Evolutionary conservation across 2,113 vertebrate genomes (phyloP).

Genomic region (Ginglymostoma cirratum): DNA sequence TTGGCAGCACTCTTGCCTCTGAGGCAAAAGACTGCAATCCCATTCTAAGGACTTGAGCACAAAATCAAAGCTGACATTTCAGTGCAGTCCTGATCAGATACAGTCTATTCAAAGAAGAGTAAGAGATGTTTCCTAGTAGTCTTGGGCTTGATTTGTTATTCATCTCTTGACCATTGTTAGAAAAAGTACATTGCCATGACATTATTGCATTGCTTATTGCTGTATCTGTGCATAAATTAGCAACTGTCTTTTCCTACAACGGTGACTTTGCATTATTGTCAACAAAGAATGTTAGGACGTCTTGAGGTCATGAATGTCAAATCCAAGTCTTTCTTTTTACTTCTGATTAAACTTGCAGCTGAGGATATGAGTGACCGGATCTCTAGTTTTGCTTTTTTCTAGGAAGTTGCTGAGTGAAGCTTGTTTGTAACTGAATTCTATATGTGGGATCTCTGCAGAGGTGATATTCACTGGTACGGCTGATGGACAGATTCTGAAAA

Average conservation of each 20-base stretch:
- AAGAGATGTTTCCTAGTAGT: not conserved
- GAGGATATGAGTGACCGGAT: not conserved
- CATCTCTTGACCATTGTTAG: not conserved
- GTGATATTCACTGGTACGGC: constrained; percentile 82
- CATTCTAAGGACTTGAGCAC: not conserved
- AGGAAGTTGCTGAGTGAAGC: not conserved
- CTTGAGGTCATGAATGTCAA: not conserved
- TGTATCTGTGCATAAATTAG: not conserved
- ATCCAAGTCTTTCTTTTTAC: not conserved
- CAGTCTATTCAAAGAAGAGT: not conserved
- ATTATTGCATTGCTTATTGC: not conserved
- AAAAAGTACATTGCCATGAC: not conserved
- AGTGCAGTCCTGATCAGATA: not conserved
- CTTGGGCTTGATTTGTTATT: not conserved
- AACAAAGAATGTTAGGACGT: not conserved
- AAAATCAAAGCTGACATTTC: not conserved
- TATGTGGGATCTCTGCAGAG: constrained; percentile 59
- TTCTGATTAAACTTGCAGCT: not conserved
- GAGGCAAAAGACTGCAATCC: not conserved
- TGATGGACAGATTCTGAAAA: constrained; percentile 82
- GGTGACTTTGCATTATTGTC: not conserved
- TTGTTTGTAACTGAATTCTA: not conserved
- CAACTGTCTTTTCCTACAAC: not conserved
- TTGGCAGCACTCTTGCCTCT: not conserved
- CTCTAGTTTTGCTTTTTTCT: not conserved